These are phyloP conservation scores for Poeciliopsis gracilis DNA, from an alignment of 2,797 vertebrate genomes.

Conservation along the genomic window DNA sequence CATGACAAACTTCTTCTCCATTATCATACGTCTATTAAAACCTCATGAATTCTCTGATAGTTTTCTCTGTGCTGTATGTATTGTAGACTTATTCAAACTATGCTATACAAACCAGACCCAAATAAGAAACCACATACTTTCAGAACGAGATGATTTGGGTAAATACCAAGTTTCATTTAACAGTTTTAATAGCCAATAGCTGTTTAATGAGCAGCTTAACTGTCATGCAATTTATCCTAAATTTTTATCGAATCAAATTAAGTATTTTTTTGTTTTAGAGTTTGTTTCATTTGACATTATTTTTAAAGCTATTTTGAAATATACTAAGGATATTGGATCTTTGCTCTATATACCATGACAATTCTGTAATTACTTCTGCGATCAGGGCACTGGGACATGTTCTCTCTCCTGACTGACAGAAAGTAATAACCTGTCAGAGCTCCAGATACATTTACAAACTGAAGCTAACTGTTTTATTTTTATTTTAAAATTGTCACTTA, in stretches of 20 bases:
- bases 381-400: neutral
- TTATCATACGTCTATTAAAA: no score
- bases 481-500: neutral
- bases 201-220: neutral
- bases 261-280: neutral
- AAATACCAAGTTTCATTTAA: neutral
- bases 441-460: neutral
- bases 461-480: neutral
- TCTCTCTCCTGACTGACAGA: neutral
- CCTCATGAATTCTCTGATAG: no score
- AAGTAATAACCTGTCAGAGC: neutral
- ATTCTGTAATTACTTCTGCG: neutral
- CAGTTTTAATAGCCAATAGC: neutral
- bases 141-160: neutral
- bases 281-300: neutral
- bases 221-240: neutral
- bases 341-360: neutral
- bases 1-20: no score
- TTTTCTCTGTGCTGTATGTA: no score
- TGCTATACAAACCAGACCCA: no score
- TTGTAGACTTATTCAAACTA: no score
- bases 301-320: neutral
- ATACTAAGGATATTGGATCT: neutral
- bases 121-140: neutral
- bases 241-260: neutral